phyloP scores from a whole-genome alignment of 1,140 invertebrate genomes.

The Patella vulgata region DNA sequence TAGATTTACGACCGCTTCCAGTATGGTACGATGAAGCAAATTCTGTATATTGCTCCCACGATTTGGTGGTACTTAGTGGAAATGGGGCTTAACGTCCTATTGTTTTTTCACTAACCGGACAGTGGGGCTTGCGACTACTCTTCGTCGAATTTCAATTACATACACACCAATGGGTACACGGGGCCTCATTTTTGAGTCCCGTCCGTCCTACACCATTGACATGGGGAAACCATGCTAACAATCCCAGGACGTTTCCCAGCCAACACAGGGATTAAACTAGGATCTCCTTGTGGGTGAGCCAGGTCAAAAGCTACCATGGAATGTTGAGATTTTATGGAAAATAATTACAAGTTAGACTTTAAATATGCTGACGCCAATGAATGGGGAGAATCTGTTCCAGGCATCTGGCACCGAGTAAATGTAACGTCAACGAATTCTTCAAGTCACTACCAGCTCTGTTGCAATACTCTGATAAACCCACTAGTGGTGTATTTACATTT shows the following conservation, averaged over 20 bases:
- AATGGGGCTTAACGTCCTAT: too few species aligned
- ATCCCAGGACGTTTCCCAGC: constrained; percentile 58
- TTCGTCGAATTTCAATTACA: too few species aligned
- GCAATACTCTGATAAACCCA: too few species aligned
- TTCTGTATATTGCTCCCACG: too few species aligned
- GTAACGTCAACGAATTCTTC: too few species aligned
- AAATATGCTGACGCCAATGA: constrained; percentile 48
- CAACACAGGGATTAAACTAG: constrained; percentile 52
- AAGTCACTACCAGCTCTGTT: too few species aligned
- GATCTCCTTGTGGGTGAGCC: constrained; percentile 54
- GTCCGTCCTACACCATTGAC: constrained; percentile 58
- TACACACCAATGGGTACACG: constrained; percentile 40
- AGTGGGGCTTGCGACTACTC: too few species aligned
- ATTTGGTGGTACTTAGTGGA: too few species aligned
- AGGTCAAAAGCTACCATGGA: constrained; percentile 13
- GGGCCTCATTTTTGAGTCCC: constrained; percentile 53
- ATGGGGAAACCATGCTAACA: too few species aligned
- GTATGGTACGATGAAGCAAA: constrained; percentile 63
- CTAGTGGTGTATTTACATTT: too few species aligned
- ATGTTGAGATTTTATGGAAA: constrained; percentile 43
- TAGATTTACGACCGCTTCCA: constrained; percentile 62
- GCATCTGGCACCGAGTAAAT: constrained; percentile 49
- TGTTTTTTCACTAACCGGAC: too few species aligned
- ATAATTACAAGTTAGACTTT: constrained; percentile 53
- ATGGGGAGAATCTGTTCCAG: constrained; percentile 44